Conservation (phyloP, 2,113 vertebrate genomes). For the Euleptes europaea region DNA sequence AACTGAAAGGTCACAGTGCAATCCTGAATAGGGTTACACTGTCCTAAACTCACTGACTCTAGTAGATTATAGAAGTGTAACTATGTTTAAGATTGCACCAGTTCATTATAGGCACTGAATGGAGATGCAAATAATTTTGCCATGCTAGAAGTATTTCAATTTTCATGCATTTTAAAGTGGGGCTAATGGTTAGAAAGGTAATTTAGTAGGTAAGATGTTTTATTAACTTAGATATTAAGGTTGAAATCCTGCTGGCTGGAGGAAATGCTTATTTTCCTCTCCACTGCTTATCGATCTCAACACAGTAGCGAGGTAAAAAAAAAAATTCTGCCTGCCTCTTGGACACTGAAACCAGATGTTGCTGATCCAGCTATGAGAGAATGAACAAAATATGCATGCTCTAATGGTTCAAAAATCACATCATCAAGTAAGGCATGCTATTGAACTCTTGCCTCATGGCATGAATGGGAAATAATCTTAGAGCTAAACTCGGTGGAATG, state of each 20-base stretch:
- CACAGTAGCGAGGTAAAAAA: background rate
- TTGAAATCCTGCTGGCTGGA: slow-evolving; percentile 37
- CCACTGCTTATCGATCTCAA: background rate
- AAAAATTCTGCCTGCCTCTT: slow-evolving; percentile 1
- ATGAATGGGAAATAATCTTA: background rate
- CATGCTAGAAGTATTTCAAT: slow-evolving; percentile 39
- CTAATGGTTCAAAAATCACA: background rate
- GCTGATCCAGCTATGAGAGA: background rate
- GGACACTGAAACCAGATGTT: background rate
- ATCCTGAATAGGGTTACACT: no score
- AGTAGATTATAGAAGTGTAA: no score
- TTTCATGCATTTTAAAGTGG: slow-evolving; percentile 53
- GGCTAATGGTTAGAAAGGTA: slow-evolving; percentile 55
- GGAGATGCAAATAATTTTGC: slow-evolving; percentile 45
- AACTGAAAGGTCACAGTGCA: slow-evolving; percentile 45
- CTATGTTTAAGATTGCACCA: background rate
- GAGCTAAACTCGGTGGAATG: background rate
- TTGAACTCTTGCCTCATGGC: background rate
- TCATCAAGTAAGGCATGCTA: background rate
- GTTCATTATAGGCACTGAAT: slow-evolving; percentile 50
- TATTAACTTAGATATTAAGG: slow-evolving; percentile 52
- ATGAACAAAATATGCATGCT: background rate
- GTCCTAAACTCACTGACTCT: no score
- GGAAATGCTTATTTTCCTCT: background rate
- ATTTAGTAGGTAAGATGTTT: slow-evolving; percentile 46